phyloP scores from a whole-genome alignment of 1,140 invertebrate genomes.

The Neodiprion fabricii region DNA sequence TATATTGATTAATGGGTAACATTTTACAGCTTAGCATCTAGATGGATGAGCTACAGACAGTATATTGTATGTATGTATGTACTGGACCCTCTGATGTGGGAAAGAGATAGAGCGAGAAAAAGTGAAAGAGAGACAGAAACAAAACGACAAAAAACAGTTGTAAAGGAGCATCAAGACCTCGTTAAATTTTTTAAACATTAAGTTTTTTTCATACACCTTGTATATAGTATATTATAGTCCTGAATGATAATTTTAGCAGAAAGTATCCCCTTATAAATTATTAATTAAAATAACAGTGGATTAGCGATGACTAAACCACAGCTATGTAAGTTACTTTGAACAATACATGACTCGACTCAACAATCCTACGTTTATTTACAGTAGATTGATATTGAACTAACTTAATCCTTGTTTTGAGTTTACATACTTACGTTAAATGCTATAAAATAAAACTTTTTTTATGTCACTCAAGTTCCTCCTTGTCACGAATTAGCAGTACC shows the following conservation, averaged over 20 bases:
- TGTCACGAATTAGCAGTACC: too few species aligned
- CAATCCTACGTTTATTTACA: background rate
- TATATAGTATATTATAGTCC: constrained; percentile 3
- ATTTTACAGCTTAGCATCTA: background rate
- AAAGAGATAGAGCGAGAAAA: background rate
- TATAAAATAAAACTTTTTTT: too few species aligned
- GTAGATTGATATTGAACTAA: background rate
- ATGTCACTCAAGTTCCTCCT: too few species aligned
- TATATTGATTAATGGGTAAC: background rate
- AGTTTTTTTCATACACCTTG: background rate
- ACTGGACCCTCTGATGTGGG: background rate
- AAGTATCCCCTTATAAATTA: background rate
- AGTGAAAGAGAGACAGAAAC: background rate
- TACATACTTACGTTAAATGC: too few species aligned
- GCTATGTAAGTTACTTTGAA: background rate
- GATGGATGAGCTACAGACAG: background rate
- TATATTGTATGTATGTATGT: background rate
- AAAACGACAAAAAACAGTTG: background rate
- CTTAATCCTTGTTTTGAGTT: too few species aligned
- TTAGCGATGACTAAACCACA: background rate
- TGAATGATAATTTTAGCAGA: constrained; percentile 8
- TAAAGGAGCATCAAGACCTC: constrained; percentile 1
- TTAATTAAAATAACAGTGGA: constrained; percentile 4
- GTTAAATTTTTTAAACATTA: background rate
- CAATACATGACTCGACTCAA: background rate